Conservation (phyloP, 2,113 vertebrate species). For the Oxygymnocypris stewartii region DNA sequence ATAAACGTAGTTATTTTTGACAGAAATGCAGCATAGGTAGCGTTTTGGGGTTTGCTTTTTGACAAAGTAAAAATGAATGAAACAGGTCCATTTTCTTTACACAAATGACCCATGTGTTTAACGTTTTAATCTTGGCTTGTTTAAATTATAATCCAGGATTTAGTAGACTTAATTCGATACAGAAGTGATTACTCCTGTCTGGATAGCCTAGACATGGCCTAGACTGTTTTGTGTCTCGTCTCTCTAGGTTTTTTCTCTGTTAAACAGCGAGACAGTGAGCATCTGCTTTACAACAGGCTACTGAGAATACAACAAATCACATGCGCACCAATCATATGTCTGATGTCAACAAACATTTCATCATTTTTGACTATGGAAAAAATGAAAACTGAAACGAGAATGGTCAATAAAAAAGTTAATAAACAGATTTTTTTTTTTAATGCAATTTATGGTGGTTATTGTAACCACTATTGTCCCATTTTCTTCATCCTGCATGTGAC, state of each 20-base stretch:
- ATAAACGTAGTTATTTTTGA: background rate
- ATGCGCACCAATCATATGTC: background rate
- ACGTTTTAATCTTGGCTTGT: slow-evolving; percentile 30
- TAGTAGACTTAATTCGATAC: slow-evolving; percentile 42
- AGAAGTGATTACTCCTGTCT: slow-evolving; percentile 31
- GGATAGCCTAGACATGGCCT: background rate
- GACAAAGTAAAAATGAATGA: background rate
- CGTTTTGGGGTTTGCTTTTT: background rate
- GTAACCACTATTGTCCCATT: background rate
- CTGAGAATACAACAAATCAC: slow-evolving; percentile 3
- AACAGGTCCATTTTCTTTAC: background rate
- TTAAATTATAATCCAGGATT: slow-evolving; percentile 47
- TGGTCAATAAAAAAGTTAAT: background rate
- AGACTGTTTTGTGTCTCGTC: slow-evolving; percentile 23
- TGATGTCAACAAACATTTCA: background rate
- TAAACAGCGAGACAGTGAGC: background rate
- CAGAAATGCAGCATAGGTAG: background rate
- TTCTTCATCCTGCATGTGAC: background rate
- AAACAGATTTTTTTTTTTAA: background rate
- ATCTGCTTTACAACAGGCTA: background rate
- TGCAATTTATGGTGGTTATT: background rate
- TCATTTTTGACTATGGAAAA: slow-evolving; percentile 4
- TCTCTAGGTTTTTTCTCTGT: background rate
- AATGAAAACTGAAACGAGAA: background rate
- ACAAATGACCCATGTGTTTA: background rate